Evolutionary conservation across 1,140 invertebrate genomes (phyloP).

Genomic region (Aphelenchoides fujianensis): DNA sequence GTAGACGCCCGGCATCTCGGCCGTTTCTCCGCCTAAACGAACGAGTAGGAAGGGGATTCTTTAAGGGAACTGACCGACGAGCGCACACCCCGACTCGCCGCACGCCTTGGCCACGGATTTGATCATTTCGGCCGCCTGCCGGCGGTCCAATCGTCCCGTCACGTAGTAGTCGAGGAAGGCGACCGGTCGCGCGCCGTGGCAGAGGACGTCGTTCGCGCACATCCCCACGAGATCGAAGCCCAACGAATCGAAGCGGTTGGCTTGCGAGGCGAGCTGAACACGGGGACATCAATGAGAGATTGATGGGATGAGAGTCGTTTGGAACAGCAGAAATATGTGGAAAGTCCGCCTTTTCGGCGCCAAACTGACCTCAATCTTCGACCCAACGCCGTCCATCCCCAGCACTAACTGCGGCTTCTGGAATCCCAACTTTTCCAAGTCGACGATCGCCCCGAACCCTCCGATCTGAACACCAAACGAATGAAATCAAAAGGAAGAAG

Average conservation of each 20-base stretch:
- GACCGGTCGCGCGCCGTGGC: constrained; percentile 86
- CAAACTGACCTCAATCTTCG: constrained; percentile 85
- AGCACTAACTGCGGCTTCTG: constrained; percentile 83
- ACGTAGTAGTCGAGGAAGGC: constrained; percentile 96
- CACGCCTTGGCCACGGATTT: constrained; percentile 83
- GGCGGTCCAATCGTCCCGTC: constrained; percentile 77
- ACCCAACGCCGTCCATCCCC: constrained; percentile 93
- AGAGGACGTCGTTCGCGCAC: constrained; percentile 93
- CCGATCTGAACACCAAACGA: constrained; percentile 69
- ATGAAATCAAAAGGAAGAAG: too few relatives aligned
- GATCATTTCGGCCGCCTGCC: constrained; percentile 74
- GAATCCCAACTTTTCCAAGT: constrained; percentile 70
- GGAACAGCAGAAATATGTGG: constrained; percentile 13
- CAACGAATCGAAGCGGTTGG: constrained; percentile 76
- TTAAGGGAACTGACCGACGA: constrained; percentile 71
- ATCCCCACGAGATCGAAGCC: constrained; percentile 95
- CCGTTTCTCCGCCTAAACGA: constrained; percentile 80
- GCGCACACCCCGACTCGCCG: constrained; percentile 76
- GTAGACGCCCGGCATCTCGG: constrained; percentile 94
- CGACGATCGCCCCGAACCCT: constrained; percentile 88
- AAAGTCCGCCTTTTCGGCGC: too few relatives aligned
- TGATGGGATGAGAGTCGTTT: too few relatives aligned
- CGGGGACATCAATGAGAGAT: constrained; percentile 29
- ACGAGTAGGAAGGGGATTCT: constrained; percentile 68
- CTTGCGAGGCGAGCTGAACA: constrained; percentile 77